Base-by-base conservation (phyloP, 2,113 vertebrate genomes). In the Lanius collurio region DNA sequence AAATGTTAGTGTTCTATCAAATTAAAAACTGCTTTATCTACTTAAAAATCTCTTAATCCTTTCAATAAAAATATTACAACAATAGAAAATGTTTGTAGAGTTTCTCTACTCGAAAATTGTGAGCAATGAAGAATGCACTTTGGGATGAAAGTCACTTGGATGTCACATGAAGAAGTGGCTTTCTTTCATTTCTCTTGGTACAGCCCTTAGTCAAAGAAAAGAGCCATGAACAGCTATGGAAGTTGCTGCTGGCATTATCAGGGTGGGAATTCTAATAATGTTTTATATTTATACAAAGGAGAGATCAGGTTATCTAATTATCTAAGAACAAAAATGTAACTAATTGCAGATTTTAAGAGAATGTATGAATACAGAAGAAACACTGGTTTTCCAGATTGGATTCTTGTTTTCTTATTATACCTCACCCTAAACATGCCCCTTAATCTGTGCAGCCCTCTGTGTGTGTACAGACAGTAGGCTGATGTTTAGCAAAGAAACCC, bases 391-490 rank as follows among this genome's bases (percentile, higher is more conserved):
- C 41, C 42, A 56, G 13, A 46, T 2, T 46, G 12, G 31, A 65
- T 53, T 79, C 9, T 39, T 41, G 50, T 89, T 86, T 65, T 18
- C 21, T 9, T 52, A 55, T 49, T 46, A 69, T 13, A 39, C 8
- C 6, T 31, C 21, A 42, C 9, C n/a, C 19, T 70, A 49, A 86
- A 77, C 5, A 21, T 3, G 8, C 5, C 55, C 31, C 56, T 76
- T 76, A 77, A 52, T 2, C 15, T 65, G 28, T 31, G n/a, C 22
- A 83, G 30, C 44, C 15, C 16, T 52, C 37, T 68, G 5, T 59
- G n/a, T 42, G 6, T 0, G 0, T 15, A 26, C 7, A 18, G 21
- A 22, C 11, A 39, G 17, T 14, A 56, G 35, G 24, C 8, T 83
- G 37, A 80, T 76, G 30, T 19, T 90, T 22, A 57, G 16, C 1